A percentile compares a stretch with the other conserved stretches of the same genome.
These are phyloP conservation scores for Perca schrenkii DNA, from an alignment of 2,113 vertebrate genomes.

Conservation along the genomic window DNA sequence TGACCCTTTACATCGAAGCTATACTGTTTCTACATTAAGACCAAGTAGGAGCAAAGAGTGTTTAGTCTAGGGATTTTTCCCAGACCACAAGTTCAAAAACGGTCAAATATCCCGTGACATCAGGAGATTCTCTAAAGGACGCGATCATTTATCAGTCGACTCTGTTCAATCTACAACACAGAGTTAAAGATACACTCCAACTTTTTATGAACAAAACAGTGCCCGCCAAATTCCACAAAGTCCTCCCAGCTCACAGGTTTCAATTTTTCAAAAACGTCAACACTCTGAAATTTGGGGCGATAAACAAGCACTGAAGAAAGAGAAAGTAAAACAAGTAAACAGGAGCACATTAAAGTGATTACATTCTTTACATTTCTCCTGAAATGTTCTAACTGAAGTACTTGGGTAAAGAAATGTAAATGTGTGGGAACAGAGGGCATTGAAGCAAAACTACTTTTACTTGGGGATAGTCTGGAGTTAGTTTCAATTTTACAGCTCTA, in stretches of 20 bases:
- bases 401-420: background rate
- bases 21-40: background rate
- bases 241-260: background rate
- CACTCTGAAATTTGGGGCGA: background rate
- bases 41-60: background rate
- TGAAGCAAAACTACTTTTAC: background rate
- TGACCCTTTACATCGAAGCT: background rate
- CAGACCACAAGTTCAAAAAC: slow-evolving; percentile 13
- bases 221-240: background rate
- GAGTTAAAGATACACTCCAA: background rate
- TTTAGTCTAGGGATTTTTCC: background rate
- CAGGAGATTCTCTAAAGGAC: background rate
- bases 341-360: background rate
- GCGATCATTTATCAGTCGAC: background rate
- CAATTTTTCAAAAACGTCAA: background rate
- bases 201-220: background rate
- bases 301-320: background rate
- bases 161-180: background rate
- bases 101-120: background rate
- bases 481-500: background rate
- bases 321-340: background rate
- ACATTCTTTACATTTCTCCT: background rate
- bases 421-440: background rate
- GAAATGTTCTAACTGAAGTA: background rate
- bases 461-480: background rate